Conservation (phyloP, 2,888 invertebrate genomes). For the Drosophila nr. medialis region DNA sequence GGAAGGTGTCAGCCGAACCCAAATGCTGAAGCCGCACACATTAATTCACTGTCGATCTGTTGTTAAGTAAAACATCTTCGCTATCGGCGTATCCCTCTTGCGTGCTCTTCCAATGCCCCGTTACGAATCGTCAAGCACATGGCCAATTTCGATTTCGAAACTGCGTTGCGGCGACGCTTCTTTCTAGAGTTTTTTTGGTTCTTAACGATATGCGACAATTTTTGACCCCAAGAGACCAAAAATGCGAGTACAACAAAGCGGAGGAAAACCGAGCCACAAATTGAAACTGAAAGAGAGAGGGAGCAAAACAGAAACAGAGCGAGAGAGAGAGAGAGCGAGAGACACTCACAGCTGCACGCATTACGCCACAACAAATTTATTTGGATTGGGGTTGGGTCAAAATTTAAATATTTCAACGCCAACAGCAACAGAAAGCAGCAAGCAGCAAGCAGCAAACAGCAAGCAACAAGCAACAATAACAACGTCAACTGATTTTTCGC, state of each 20-base stretch:
- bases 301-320: background rate
- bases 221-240: conserved; percentile 71
- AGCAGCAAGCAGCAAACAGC: conserved; percentile 13
- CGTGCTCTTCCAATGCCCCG: conserved; percentile 8
- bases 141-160: conserved; percentile 57
- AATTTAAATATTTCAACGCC: conserved; percentile 75
- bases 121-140: conserved; percentile 58
- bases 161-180: conserved; percentile 29
- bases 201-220: conserved; percentile 75
- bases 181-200: conserved; percentile 33
- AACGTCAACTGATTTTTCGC: conserved; percentile 73
- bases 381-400: conserved; percentile 79
- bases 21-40: background rate
- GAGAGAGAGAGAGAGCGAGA: conserved; percentile 1
- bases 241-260: conserved; percentile 51
- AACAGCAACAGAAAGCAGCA: conserved; percentile 15
- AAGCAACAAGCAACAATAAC: conserved; percentile 34
- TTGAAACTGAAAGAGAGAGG: conserved; percentile 18
- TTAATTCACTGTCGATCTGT: background rate
- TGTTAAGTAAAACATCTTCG: conserved; percentile 8
- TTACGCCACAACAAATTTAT: conserved; percentile 74
- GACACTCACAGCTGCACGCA: conserved; percentile 67
- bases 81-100: conserved; percentile 19
- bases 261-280: conserved; percentile 21
- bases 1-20: conserved; percentile 24